Evolutionary conservation across 2,888 invertebrate species (phyloP).

Genomic region (Nomada ruficornis): DNA sequence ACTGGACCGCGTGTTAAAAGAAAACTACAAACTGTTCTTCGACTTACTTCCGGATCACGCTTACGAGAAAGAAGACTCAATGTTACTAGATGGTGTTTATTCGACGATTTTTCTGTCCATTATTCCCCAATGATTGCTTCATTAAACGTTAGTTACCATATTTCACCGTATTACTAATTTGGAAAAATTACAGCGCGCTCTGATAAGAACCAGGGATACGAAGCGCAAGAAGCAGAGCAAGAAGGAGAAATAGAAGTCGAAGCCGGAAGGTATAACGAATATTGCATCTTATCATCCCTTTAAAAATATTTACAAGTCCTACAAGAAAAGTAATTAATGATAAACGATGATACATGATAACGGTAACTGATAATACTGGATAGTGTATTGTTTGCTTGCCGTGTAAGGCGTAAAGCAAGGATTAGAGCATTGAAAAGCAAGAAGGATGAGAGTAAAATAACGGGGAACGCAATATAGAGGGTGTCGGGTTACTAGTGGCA

Average conservation of each 20-base stretch:
- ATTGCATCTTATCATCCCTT: not conserved
- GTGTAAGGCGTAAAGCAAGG: too few species aligned
- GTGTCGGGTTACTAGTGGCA: not conserved
- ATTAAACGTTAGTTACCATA: too few species aligned
- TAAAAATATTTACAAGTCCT: not conserved
- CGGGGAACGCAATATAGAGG: not conserved
- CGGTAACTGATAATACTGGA: too few species aligned
- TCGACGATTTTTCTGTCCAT: not conserved
- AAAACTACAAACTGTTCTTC: constrained; percentile 90
- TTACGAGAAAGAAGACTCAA: constrained; percentile 61
- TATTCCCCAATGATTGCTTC: not conserved
- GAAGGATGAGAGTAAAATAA: not conserved
- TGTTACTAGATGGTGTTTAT: constrained; percentile 17
- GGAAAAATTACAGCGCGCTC: not conserved
- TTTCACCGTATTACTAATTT: not conserved
- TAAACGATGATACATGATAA: not conserved
- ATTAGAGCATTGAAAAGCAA: too few species aligned
- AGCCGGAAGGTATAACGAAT: not conserved
- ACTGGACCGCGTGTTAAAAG: constrained; percentile 86
- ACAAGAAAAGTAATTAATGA: not conserved
- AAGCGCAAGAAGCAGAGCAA: not conserved
- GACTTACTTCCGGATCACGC: constrained; percentile 85
- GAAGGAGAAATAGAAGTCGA: not conserved
- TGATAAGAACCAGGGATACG: not conserved
- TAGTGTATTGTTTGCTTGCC: too few species aligned